Conservation (phyloP, 2,888 invertebrate genomes). For the Cacoxenus indagator region DNA sequence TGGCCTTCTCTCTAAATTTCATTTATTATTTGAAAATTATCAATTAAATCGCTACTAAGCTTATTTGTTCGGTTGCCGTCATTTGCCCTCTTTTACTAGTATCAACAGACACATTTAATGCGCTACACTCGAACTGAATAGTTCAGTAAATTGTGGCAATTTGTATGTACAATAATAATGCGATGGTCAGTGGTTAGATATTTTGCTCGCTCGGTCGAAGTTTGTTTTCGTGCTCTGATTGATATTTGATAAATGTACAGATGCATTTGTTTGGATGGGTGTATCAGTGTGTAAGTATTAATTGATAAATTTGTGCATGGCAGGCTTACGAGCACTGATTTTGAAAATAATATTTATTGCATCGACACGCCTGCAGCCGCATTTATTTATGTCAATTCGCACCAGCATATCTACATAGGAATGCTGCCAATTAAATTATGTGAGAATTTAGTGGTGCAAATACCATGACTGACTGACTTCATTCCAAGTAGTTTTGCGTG, state of each 20-base stretch:
- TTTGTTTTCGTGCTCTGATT: not conserved
- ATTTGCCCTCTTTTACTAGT: too few relatives aligned
- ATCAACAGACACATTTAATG: constrained; percentile 40
- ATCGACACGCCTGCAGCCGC: not conserved
- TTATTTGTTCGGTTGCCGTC: too few relatives aligned
- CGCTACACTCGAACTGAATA: constrained; percentile 39
- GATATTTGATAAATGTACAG: constrained; percentile 1
- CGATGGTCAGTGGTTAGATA: not conserved
- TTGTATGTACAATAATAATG: not conserved
- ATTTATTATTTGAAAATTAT: too few relatives aligned
- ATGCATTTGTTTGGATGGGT: constrained; percentile 1
- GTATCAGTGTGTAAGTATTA: constrained; percentile 33
- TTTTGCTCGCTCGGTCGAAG: not conserved
- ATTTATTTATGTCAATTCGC: not conserved
- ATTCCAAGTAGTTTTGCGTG: too few relatives aligned
- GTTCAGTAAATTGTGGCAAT: not conserved
- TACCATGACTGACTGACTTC: too few relatives aligned
- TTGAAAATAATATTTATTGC: constrained; percentile 27
- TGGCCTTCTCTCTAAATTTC: too few relatives aligned
- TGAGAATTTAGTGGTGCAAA: too few relatives aligned
- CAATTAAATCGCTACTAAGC: too few relatives aligned
- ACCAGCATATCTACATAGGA: constrained; percentile 16
- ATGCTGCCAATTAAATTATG: too few relatives aligned
- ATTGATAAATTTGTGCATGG: constrained; percentile 52
- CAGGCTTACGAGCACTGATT: constrained; percentile 25